Percentiles rank a stretch among this genome's conserved stretches.
Evolutionary conservation across 2,888 invertebrate genomes (phyloP).

Genomic region (Amblyjoppa proteus): DNA sequence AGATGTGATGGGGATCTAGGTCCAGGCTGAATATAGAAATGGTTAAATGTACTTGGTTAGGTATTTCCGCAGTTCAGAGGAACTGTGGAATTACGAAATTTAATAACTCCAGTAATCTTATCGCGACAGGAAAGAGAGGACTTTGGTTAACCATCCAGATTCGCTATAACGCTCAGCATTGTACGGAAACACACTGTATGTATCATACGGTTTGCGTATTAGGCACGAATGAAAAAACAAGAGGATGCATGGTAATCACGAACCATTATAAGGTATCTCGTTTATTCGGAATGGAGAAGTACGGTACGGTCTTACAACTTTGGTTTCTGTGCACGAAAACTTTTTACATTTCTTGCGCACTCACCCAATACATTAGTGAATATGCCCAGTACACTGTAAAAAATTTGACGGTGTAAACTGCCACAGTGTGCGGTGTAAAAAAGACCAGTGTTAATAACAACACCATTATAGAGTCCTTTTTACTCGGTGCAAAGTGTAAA

Average conservation of each 20-base stretch:
- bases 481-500: too few relatives aligned
- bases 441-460: too few relatives aligned
- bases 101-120: conserved; percentile 74
- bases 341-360: too few relatives aligned
- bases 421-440: too few relatives aligned
- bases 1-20: too few relatives aligned
- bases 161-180: conserved; percentile 40
- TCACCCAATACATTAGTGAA: too few relatives aligned
- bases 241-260: background rate
- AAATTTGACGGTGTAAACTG: too few relatives aligned
- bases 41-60: conserved; percentile 10
- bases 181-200: conserved; percentile 59
- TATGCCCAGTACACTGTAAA: too few relatives aligned
- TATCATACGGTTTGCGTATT: conserved; percentile 4
- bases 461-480: too few relatives aligned
- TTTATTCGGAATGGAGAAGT: too few relatives aligned
- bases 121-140: conserved; percentile 78
- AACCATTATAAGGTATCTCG: background rate
- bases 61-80: conserved; percentile 54
- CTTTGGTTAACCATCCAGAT: conserved; percentile 74
- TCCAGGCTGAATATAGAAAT: conserved; percentile 4
- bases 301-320: too few relatives aligned
- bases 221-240: background rate
- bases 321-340: too few relatives aligned
- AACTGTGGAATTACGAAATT: conserved; percentile 52